These are phyloP conservation scores for Notarius quadriscutis DNA, from an alignment of 2,113 vertebrate genomes.

Conservation along the genomic window DNA sequence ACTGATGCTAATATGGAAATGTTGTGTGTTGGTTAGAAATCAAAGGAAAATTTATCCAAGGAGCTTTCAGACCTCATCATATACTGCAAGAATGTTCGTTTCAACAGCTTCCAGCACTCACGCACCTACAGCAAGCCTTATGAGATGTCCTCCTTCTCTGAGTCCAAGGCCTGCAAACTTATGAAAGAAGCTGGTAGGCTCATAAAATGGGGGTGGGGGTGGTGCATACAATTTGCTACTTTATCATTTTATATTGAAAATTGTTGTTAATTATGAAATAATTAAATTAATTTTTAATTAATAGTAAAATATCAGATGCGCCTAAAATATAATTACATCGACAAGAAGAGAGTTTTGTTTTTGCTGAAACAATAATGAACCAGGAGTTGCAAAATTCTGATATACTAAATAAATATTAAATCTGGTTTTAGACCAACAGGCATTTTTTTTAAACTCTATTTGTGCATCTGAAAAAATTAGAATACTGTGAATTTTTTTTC, in stretches of 20 bases:
- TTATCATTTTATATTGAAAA: background rate
- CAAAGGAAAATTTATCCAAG: slow-evolving; percentile 77
- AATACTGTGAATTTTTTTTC: no score
- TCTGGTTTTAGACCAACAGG: background rate
- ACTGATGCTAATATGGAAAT: background rate
- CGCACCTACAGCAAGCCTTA: slow-evolving; percentile 73
- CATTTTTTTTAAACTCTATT: background rate
- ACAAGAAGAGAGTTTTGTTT: background rate
- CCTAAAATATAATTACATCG: background rate
- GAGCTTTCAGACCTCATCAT: slow-evolving; percentile 84
- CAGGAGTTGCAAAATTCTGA: background rate
- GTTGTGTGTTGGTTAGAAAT: slow-evolving; percentile 66
- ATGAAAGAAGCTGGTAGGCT: slow-evolving; percentile 82
- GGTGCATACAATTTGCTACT: background rate
- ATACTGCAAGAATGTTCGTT: slow-evolving; percentile 89
- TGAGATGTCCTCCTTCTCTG: slow-evolving; percentile 89
- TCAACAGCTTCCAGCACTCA: slow-evolving; percentile 81
- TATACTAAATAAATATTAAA: background rate
- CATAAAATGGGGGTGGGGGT: background rate
- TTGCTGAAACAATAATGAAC: background rate
- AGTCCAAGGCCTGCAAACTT: slow-evolving; percentile 84
- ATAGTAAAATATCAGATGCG: background rate
- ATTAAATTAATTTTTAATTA: background rate
- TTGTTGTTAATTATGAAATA: background rate
- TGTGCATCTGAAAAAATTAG: no score